Base-by-base conservation (phyloP, 2,888 invertebrate genomes). In the Cynaeus angustus region DNA sequence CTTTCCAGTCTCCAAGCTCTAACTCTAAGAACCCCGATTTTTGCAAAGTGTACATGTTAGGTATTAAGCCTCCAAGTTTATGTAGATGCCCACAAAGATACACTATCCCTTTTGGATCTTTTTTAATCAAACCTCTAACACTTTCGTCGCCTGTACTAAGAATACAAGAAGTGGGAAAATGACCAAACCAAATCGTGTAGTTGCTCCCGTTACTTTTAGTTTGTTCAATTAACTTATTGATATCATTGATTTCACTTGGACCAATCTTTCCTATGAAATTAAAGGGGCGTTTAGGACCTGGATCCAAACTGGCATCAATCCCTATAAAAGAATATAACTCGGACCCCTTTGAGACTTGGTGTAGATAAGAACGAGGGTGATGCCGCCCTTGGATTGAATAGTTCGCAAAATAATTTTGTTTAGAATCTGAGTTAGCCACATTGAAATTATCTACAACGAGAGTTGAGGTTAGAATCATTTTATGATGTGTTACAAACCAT, bases 61-160 rank as follows among this genome's bases (percentile, higher is more conserved):
- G 91, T 0, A 95, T 91, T 4, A 92, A 78, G 3, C 94, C 95
- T 43, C 91, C 93, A 80, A 96, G 87, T 1, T 92, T 92, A 85
- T 97, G 97, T 76, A 96, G 89, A 86, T 97, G 97, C 0, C 97
- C 97, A 85, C 96, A 96, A 14, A 97, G 85, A 86, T 96, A 97
- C 0, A 89, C 94, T 78, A 92, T 87, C 55, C 92, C 91, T 59
- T 87, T 88, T 46, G 85, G 84, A 73, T 88, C 87, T 71, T 87
- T 87, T 9, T 91, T 91, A 74, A 91, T 89, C 33, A 92, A 78
- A 43, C 88, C 82, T 45, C 91, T 85, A 10, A 91, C 76, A 66
- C 87, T 83, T n/a, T 87, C 81, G 74, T 84, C 84, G 26, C 88
- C 86, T 0, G 86, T 83, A 0, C 92, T 86, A 41, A 94, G 84